Conservation (phyloP, 2,797 vertebrate species). For the Prunella strophiata region DNA sequence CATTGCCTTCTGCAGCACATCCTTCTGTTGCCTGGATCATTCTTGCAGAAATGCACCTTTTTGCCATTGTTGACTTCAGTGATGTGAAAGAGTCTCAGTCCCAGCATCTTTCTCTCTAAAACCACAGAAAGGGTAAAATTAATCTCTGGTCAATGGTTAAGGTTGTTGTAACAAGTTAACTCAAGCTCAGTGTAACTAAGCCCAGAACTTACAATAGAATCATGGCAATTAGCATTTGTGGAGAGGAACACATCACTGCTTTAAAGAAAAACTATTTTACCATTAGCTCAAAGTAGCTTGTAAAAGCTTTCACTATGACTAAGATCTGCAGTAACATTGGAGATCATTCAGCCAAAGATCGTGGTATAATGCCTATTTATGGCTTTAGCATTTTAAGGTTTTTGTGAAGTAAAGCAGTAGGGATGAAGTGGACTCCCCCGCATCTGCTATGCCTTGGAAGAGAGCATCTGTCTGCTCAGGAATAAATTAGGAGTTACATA, state of each 20-base stretch:
- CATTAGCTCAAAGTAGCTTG: not conserved
- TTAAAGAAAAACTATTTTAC: conserved; percentile 8
- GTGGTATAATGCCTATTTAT: not conserved
- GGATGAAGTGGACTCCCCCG: not conserved
- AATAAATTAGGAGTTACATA: not conserved
- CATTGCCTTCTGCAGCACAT: not conserved
- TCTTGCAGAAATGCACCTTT: not conserved
- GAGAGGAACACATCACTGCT: not conserved
- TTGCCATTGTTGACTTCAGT: not conserved
- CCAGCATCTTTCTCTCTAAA: not conserved
- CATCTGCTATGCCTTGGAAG: not conserved
- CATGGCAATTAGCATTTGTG: not conserved
- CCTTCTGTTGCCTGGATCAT: not conserved
- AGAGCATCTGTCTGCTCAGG: not conserved
- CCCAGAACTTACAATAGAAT: not conserved
- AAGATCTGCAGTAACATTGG: not conserved
- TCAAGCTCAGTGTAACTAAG: not conserved
- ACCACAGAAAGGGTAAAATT: not conserved
- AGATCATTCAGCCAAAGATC: not conserved
- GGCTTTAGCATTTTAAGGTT: not conserved
- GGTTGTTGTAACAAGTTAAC: not conserved
- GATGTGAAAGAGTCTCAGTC: not conserved
- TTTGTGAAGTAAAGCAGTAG: not conserved
- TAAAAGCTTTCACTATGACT: conserved; percentile 1
- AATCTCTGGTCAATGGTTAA: not conserved